Evolutionary conservation across 2,888 invertebrate genomes (phyloP), one percentile per base, ranked within the genome.

Genomic region (Platycheirus albimanus): DNA sequence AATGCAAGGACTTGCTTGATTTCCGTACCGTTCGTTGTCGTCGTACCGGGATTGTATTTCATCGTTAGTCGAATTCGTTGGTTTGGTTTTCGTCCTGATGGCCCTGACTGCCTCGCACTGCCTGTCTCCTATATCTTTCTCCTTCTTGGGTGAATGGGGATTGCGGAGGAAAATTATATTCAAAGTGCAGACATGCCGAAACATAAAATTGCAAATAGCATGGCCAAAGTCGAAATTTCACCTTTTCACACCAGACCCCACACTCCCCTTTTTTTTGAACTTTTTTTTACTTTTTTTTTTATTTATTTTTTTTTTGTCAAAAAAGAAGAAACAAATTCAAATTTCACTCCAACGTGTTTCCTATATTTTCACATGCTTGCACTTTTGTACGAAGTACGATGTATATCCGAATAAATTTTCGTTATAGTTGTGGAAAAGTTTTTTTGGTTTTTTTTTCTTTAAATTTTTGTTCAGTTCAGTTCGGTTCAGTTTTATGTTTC

Each of bases 121-220:
- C 5, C 13, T 4, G 11, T 10, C 33, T 6, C 1, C 24, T 10
- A 5, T 24, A 24, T 24, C 24, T n/a, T n/a, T n/a, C n/a, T 24
- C n/a, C n/a, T n/a, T n/a, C n/a, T n/a, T n/a, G n/a, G n/a, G n/a
- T n/a, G 51, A 20, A 15, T 30, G 45, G 30, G n/a, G 49, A 30
- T 33, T 54, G 36, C 10, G 54, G 33, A 61, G 28, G 41, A 41
- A 69, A 71, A 67, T 71, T 71, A 76, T 66, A 63, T 66, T 67
- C 76, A 70, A 80, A 66, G 70, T 70, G 76, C 76, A 81, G 80
- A 76, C 76, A 81, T 76, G 66, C 66, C 66, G 71, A 81, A 76
- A 71, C 28, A 17, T 38, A 72, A 61, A 66, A 71, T 77, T 71
- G 28, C 51, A 56, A 61, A 81, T 67, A 58, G 70, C 51, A 70